Conservation (phyloP, 2,888 invertebrate genomes). For the Microdon myrmicae region DNA sequence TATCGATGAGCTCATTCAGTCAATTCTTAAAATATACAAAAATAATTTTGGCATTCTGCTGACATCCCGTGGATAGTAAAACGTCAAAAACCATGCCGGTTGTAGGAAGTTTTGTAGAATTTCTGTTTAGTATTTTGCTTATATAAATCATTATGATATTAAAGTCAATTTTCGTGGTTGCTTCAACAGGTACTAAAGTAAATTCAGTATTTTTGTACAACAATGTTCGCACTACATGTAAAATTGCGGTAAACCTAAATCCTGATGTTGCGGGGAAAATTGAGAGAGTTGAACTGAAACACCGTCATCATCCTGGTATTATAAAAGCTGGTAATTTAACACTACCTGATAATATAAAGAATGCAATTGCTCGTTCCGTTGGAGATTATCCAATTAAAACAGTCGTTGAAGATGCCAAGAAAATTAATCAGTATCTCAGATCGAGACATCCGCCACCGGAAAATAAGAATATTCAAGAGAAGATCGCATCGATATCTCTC, state of each 20-base stretch:
- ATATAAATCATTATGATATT: too few species aligned
- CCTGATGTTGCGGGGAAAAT: constrained; percentile 56
- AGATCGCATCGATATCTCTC: constrained; percentile 57
- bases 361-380: constrained; percentile 70
- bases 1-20: too few species aligned
- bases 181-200: too few species aligned
- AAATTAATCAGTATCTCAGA: constrained; percentile 72
- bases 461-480: constrained; percentile 59
- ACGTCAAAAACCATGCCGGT: too few species aligned
- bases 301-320: constrained; percentile 79
- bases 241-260: constrained; percentile 60
- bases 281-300: constrained; percentile 67
- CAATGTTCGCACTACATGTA: constrained; percentile 57
- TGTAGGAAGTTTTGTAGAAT: too few species aligned
- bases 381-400: constrained; percentile 72
- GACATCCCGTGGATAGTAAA: too few species aligned
- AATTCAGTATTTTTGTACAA: too few species aligned
- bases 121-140: too few species aligned
- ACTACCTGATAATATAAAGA: constrained; percentile 72
- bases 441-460: constrained; percentile 76
- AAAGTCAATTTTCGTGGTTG: too few species aligned
- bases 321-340: constrained; percentile 68
- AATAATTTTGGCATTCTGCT: too few species aligned
- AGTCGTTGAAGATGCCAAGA: constrained; percentile 69
- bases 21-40: too few species aligned